A percentile compares a stretch with the other conserved stretches of the same genome.
Conservation (phyloP, 2,797 vertebrate species). For the Halcyon smyrnensis region DNA sequence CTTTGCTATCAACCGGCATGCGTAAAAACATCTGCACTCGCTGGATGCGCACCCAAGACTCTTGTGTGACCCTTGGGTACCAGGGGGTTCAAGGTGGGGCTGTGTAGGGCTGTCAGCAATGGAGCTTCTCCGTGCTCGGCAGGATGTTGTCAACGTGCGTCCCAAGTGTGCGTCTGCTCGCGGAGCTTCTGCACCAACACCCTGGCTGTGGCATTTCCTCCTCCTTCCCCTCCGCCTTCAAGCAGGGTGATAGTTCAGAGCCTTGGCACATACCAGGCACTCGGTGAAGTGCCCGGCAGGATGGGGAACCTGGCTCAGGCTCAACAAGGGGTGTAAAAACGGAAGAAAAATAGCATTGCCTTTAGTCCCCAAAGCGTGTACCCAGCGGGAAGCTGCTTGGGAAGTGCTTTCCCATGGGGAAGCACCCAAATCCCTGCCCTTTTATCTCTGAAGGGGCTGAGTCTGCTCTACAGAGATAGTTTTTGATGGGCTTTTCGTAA, state of each 20-base stretch:
- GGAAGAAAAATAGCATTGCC: not conserved
- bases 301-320: accelerated
- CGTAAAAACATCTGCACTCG: accelerated
- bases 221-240: not conserved
- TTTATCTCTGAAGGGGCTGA: not conserved
- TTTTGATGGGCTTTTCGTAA: not conserved
- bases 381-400: not conserved
- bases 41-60: not conserved
- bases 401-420: not conserved
- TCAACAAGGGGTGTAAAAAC: not conserved
- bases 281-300: not conserved
- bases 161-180: not conserved
- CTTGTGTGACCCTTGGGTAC: too few species aligned
- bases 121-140: not conserved
- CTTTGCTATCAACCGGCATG: not conserved
- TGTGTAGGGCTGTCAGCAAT: not conserved
- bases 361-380: not conserved
- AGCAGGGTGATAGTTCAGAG: not conserved
- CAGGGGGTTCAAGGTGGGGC: accelerated
- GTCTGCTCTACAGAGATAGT: not conserved
- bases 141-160: not conserved
- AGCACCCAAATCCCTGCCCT: not conserved
- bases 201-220: accelerated
- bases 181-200: accelerated
- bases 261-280: not conserved